A percentile compares a stretch with the other conserved stretches of the same genome.
Conservation (phyloP, 2,888 invertebrate species). For the Apodemia mormo region DNA sequence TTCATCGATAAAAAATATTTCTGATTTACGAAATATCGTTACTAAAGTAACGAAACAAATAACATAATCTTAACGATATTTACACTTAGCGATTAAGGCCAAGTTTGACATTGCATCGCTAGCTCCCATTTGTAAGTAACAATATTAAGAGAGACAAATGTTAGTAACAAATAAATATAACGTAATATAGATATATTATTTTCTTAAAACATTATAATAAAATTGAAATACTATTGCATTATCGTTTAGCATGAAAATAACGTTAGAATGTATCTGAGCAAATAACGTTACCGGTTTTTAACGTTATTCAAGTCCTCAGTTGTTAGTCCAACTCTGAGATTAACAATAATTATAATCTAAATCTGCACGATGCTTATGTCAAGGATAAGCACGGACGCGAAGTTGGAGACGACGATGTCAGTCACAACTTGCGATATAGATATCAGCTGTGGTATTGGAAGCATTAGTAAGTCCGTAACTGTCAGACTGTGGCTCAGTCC, state of each 20-base stretch:
- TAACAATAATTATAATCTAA: conserved; percentile 31
- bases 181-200: background rate
- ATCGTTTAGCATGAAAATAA: background rate
- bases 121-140: background rate
- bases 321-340: conserved; percentile 26
- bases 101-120: background rate
- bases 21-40: background rate
- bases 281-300: conserved; percentile 2
- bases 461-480: background rate
- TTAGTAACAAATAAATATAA: background rate
- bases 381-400: background rate
- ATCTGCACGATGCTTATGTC: conserved; percentile 23
- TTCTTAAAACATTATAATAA: background rate
- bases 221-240: background rate
- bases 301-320: background rate
- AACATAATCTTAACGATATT: background rate
- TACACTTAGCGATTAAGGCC: background rate
- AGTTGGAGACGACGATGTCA: background rate
- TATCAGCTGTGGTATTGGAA: conserved; percentile 3
- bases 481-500: conserved; percentile 6
- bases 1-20: background rate
- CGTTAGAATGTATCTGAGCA: background rate
- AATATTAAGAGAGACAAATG: background rate
- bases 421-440: conserved; percentile 3
- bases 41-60: background rate